Conservation (phyloP, 2,888 invertebrate genomes). For the Strigamia transsilvanica region DNA sequence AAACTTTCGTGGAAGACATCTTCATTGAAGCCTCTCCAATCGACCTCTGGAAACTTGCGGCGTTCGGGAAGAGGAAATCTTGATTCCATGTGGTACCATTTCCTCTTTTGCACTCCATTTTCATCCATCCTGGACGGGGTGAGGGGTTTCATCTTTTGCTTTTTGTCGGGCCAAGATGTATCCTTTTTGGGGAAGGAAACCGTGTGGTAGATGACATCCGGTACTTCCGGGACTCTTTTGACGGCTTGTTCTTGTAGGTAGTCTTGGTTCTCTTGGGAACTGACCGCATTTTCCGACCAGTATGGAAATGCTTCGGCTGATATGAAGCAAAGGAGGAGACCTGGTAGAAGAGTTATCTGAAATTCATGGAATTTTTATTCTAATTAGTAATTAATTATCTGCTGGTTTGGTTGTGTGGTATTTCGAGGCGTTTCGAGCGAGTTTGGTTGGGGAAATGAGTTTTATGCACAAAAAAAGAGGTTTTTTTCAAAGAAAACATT, state of each 20-base stretch:
- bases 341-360: neutral
- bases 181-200: neutral
- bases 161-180: neutral
- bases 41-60: slow-evolving; percentile 59
- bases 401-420: neutral
- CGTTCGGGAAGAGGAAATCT: slow-evolving; percentile 56
- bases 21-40: slow-evolving; percentile 59
- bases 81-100: slow-evolving; percentile 51
- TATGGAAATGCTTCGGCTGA: neutral
- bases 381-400: neutral
- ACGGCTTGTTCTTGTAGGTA: neutral
- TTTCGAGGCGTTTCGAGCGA: neutral
- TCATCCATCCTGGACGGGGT: neutral
- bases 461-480: too few species aligned
- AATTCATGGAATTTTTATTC: neutral
- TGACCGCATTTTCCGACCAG: neutral
- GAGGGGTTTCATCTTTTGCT: neutral
- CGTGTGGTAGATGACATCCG: neutral
- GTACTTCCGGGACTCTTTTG: neutral
- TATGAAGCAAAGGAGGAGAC: neutral
- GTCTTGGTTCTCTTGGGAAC: neutral
- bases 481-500: neutral
- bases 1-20: slow-evolving; percentile 60
- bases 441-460: too few species aligned
- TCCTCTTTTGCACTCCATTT: neutral